Percentiles rank a stretch among this genome's conserved stretches.
phyloP scores from a whole-genome alignment of 2,888 invertebrate species.

The Rhyacophila evoluta region DNA sequence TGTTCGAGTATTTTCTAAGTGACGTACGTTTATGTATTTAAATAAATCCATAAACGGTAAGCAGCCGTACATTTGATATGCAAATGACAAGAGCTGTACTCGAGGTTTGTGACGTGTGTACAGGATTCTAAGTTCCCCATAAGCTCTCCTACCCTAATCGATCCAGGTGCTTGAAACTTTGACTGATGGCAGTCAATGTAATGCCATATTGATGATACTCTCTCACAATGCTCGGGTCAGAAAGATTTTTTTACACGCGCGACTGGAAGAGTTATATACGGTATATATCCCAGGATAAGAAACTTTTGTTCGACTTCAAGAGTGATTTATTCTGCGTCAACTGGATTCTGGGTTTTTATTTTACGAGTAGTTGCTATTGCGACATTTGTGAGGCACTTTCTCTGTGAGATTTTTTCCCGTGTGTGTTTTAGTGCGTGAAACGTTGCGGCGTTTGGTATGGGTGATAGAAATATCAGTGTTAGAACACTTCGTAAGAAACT shows the following conservation, averaged over 20 bases:
- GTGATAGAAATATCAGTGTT: background rate
- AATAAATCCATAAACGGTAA: no score
- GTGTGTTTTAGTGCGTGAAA: background rate
- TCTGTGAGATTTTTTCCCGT: background rate
- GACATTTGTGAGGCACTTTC: background rate
- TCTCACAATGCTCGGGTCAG: constrained; percentile 10
- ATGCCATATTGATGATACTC: constrained; percentile 47
- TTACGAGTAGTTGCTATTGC: constrained; percentile 12
- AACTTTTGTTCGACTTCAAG: constrained; percentile 23
- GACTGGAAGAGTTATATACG: constrained; percentile 3
- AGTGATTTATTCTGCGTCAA: constrained; percentile 49
- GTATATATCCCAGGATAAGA: constrained; percentile 25
- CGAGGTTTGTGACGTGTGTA: constrained; percentile 14
- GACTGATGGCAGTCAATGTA: constrained; percentile 39
- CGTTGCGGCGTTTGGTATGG: background rate
- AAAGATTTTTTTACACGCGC: constrained; percentile 30
- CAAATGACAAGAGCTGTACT: constrained; percentile 2
- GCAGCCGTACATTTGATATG: background rate
- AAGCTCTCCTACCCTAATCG: constrained; percentile 14
- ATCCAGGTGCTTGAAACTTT: constrained; percentile 25
- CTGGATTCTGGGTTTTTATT: constrained; percentile 29
- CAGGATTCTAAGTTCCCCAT: constrained; percentile 5
- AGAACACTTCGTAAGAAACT: background rate
- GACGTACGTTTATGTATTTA: no score
- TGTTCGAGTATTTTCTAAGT: no score